Evolutionary conservation across 2,797 vertebrate genomes (phyloP), one percentile per base, ranked within the genome.

Genomic region (Epinephelus coioides): DNA sequence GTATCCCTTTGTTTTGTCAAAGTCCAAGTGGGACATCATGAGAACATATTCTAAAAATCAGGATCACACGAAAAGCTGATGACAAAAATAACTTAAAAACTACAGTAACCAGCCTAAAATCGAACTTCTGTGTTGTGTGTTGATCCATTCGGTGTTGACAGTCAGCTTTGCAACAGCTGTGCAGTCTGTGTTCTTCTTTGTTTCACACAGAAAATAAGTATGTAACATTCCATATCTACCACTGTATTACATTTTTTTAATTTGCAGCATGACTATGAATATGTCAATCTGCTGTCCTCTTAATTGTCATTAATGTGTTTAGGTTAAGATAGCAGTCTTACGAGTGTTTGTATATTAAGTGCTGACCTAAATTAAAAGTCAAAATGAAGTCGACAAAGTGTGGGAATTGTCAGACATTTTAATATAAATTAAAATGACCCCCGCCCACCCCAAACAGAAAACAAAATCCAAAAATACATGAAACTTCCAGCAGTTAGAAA

Each of bases 381-480:
- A 12, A 44, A 46, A 75, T 34, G 0, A 50, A 78, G 21, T 17
- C 1, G 12, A 59, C 15, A 7, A 71, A 62, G 54, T 66, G 3
- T 76, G 80, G 72, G 68, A 90, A 88, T 87, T 83, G 53, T 92
- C 83, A 88, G 89, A 93, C 90, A 90, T 95, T 96, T 96, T 96
- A 95, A 94, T 95, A 92, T 92, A 94, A 95, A 95, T 95, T 92
- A 95, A 95, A 94, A 94, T 79, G 83, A 92, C 9, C 40, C 53
- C 61, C 79, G 51, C 64, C 38, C 81, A 27, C 73, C 68, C 68
- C 86, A 85, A 93, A 93, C 91, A 88, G 87, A 88, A 94, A 91
- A 93, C 77, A 91, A 90, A 90, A 88, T 92, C 78, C 89, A 93
- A 91, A 92, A 94, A 94, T 92, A 95, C 93, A 94, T 91, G 83